Conservation (phyloP, 2,888 invertebrate genomes). For the Nomada ferruginata region DNA sequence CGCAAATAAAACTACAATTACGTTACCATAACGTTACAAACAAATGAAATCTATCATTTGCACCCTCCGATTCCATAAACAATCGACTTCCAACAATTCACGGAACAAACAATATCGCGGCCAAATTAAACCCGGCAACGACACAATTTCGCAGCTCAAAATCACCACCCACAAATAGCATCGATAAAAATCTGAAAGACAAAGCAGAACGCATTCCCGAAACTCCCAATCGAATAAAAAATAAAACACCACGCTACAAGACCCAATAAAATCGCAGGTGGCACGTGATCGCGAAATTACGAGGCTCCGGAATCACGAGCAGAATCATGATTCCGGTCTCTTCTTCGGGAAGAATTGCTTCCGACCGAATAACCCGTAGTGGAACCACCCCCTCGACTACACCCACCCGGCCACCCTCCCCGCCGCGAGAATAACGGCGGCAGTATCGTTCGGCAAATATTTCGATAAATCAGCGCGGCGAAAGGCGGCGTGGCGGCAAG, state of each 20-base stretch:
- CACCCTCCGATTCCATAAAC: too few relatives aligned
- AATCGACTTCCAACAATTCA: too few relatives aligned
- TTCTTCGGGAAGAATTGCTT: slow-evolving; percentile 12
- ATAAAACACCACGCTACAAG: too few relatives aligned
- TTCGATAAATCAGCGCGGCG: slow-evolving; percentile 76
- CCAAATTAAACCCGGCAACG: too few relatives aligned
- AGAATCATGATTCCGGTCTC: slow-evolving; percentile 9
- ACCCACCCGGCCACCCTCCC: not conserved
- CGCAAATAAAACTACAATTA: too few relatives aligned
- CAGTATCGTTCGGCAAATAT: slow-evolving; percentile 73
- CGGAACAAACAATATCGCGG: too few relatives aligned
- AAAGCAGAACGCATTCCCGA: too few relatives aligned
- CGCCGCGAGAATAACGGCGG: slow-evolving; percentile 44
- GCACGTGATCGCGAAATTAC: slow-evolving; percentile 11
- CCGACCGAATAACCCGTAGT: slow-evolving; percentile 29
- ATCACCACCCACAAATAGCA: too few relatives aligned
- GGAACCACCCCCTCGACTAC: not conserved
- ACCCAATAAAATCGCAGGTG: not conserved
- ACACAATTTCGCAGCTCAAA: too few relatives aligned
- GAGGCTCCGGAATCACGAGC: slow-evolving; percentile 16
- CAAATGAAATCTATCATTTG: too few relatives aligned
- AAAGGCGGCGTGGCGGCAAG: slow-evolving; percentile 67
- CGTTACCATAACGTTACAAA: too few relatives aligned
- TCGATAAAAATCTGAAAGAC: too few relatives aligned
- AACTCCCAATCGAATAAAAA: not conserved